Base-by-base conservation (phyloP, 2,113 vertebrate species). In the Genyomyrus donnyi region DNA sequence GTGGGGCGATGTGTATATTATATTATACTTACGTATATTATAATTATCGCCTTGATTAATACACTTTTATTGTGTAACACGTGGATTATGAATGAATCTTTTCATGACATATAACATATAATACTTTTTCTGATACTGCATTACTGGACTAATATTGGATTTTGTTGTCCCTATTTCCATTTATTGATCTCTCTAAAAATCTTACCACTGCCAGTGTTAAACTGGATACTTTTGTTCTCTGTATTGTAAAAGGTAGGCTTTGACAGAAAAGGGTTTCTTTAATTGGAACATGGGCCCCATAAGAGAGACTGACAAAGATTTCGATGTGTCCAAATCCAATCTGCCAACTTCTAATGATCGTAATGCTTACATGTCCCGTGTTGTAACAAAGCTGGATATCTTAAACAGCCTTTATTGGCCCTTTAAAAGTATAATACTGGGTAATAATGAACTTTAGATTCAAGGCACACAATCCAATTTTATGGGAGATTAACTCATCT, bases 401-500 rank as follows among this genome's bases (percentile, higher is more conserved):
- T 85, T 85, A 85, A 85, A 85, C 85, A 87, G n/a, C n/a, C 48
- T 53, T 87, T 27, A 87, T 87, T 35, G 45, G 17, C 50, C 31
- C 52, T 39, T 58, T 88, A 17, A 88, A 88, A 39, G 85, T 52
- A 58, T 88, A 58, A 56, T 15, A 88, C 52, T 88, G 87, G 52
- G 21, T 58, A 88, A 58, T 58, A 58, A 56, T 88, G 52, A 88
- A 58, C 50, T 42, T 42, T 88, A 52, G 52, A 58, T 52, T 58
- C 31, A 58, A 11, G 31, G 31, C 50, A 88, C 52, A 56, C 87
- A 88, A 39, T 88, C 31, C 87, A 58, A 39, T 88, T 88, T 88
- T 88, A 53, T 52, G 85, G 50, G 49, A 52, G 53, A 66, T 58
- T 58, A 88, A 58, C 42, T 88, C 17, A 88, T 88, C 58, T 88